Conservation (phyloP, 2,113 vertebrate species). For the Scytalopus superciliaris region DNA sequence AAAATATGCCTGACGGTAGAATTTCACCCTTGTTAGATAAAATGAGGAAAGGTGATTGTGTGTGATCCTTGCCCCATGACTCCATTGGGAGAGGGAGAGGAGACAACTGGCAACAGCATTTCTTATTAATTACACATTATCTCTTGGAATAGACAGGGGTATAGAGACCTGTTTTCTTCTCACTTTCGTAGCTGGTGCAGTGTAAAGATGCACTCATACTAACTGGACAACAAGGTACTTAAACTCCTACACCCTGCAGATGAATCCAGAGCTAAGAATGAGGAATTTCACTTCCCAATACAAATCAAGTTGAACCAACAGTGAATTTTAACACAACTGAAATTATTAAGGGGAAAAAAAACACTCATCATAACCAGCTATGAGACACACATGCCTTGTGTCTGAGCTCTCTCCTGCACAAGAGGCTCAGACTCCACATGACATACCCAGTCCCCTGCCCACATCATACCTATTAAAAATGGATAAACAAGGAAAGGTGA, state of each 20-base stretch:
- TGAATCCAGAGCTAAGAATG: background rate
- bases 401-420: background rate
- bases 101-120: background rate
- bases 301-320: background rate
- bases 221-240: background rate
- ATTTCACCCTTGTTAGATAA: conserved; percentile 58
- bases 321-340: background rate
- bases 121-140: conserved; percentile 23
- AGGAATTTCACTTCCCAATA: background rate
- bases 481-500: background rate
- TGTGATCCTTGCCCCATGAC: background rate
- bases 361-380: background rate
- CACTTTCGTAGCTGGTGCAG: background rate
- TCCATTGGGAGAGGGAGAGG: background rate
- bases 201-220: background rate
- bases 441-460: accelerated
- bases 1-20: conserved; percentile 44
- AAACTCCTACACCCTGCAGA: background rate
- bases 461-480: background rate
- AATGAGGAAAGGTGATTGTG: conserved; percentile 38
- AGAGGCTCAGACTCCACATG: background rate
- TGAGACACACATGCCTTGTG: accelerated
- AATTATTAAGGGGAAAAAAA: background rate
- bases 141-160: background rate
- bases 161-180: background rate